phyloP scores from a whole-genome alignment of 2,113 vertebrate species.

The Cryptomyrus ogoouensis region DNA sequence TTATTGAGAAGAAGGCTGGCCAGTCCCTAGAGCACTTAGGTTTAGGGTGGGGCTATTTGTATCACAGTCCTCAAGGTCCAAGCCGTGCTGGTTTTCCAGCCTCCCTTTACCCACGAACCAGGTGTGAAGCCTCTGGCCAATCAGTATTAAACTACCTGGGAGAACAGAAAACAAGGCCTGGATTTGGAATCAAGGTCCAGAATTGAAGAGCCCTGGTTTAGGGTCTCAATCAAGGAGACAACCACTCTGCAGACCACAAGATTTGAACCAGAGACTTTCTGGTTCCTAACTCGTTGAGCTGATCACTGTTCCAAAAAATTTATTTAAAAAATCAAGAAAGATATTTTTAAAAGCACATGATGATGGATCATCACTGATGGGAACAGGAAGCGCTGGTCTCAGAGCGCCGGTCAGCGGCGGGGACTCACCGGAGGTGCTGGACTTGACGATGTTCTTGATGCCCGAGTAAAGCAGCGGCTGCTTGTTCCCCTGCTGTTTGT shows the following conservation, averaged over 20 bases:
- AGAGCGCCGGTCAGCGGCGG: background rate
- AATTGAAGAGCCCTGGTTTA: no score
- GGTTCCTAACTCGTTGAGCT: background rate
- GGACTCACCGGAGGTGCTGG: conserved; percentile 85
- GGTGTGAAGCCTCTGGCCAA: background rate
- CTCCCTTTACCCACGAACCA: background rate
- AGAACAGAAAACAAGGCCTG: background rate
- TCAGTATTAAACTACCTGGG: background rate
- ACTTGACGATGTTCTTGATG: conserved; percentile 92
- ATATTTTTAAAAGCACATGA: background rate
- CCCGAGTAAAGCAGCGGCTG: conserved; percentile 86
- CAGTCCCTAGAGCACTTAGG: background rate
- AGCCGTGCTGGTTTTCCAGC: background rate
- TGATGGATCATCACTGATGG: background rate
- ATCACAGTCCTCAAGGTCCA: background rate
- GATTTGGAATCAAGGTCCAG: no score
- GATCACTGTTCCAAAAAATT: background rate
- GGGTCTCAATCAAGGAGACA: background rate
- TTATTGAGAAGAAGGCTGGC: background rate
- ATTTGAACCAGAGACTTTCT: background rate
- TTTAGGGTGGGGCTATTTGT: background rate
- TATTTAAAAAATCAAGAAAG: background rate
- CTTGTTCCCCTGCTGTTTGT: conserved; percentile 83
- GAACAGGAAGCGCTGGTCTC: background rate
- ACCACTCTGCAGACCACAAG: background rate